These are phyloP conservation scores for Choloepus didactylus DNA, from an alignment of 2,797 vertebrate genomes.

Conservation along the genomic window DNA sequence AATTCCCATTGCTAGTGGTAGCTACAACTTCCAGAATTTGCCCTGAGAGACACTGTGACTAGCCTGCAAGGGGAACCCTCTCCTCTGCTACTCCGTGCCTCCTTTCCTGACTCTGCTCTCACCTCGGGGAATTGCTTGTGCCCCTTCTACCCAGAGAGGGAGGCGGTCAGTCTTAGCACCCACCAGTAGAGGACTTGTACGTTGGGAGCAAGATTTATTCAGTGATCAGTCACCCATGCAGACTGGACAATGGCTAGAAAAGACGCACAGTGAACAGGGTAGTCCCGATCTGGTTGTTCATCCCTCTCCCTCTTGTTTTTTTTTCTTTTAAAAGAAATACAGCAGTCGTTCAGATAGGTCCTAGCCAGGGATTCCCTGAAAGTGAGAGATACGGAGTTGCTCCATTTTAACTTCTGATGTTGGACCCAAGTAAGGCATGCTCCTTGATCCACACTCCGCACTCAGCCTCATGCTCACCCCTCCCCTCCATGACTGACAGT, in stretches of 20 bases:
- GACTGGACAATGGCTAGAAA: slow-evolving; percentile 13
- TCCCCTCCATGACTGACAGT: slow-evolving; percentile 62
- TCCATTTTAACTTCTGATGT: slow-evolving; percentile 21
- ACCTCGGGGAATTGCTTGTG: not conserved
- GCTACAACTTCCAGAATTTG: not conserved
- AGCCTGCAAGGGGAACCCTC: not conserved
- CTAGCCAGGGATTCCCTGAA: not conserved
- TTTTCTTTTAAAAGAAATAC: not conserved
- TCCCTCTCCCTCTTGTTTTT: not conserved
- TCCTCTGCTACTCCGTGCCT: not conserved
- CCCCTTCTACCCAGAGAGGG: not conserved
- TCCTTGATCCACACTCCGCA: slow-evolving; percentile 7
- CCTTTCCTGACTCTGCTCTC: not conserved
- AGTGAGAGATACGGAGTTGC: not conserved
- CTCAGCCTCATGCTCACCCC: not conserved
- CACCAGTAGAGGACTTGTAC: not conserved
- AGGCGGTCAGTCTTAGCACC: not conserved
- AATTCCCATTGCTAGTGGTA: not conserved
- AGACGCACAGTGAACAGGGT: not conserved
- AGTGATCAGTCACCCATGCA: not conserved
- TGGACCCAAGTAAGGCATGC: not conserved
- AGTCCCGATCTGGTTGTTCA: not conserved
- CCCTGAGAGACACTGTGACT: not conserved
- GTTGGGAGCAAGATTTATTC: not conserved
- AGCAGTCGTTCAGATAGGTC: not conserved